These are phyloP conservation scores for Hypomecis punctinalis DNA, from an alignment of 2,888 invertebrate species.

Conservation along the genomic window DNA sequence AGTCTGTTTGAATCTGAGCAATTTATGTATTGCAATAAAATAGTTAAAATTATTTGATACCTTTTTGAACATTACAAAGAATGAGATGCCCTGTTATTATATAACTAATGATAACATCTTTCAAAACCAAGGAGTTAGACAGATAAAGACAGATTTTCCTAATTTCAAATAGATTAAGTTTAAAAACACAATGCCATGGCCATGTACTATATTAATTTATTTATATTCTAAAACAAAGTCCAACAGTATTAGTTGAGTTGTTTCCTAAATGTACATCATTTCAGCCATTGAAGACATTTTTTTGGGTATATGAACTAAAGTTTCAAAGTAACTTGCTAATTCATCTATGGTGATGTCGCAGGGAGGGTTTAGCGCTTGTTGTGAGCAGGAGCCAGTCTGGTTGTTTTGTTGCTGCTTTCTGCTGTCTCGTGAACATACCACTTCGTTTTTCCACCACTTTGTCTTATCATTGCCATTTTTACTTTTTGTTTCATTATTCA, in stretches of 20 bases:
- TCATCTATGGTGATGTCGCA: constrained; percentile 97
- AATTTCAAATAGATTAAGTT: background rate
- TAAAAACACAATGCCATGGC: background rate
- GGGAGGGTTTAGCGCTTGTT: constrained; percentile 89
- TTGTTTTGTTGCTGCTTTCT: constrained; percentile 60
- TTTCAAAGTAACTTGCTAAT: constrained; percentile 97
- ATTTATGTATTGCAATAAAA: background rate
- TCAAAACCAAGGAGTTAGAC: too few species aligned
- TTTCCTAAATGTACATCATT: constrained; percentile 97
- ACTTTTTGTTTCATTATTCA: constrained; percentile 45
- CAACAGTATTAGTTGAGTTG: constrained; percentile 1
- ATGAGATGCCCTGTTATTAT: too few species aligned
- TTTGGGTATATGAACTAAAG: constrained; percentile 97
- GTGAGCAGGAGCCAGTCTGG: constrained; percentile 87
- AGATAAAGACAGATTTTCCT: background rate
- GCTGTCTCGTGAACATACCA: constrained; percentile 48
- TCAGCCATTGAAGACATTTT: constrained; percentile 99
- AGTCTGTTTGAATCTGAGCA: constrained; percentile 8
- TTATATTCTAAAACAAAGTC: constrained; percentile 6
- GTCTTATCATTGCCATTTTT: constrained; percentile 51
- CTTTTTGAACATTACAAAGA: background rate
- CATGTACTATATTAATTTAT: constrained; percentile 3
- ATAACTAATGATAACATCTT: too few species aligned
- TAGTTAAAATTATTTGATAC: background rate
- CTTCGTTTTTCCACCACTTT: constrained; percentile 70